phyloP scores from a whole-genome alignment of 2,113 vertebrate species.

The Morphnarchus princeps region DNA sequence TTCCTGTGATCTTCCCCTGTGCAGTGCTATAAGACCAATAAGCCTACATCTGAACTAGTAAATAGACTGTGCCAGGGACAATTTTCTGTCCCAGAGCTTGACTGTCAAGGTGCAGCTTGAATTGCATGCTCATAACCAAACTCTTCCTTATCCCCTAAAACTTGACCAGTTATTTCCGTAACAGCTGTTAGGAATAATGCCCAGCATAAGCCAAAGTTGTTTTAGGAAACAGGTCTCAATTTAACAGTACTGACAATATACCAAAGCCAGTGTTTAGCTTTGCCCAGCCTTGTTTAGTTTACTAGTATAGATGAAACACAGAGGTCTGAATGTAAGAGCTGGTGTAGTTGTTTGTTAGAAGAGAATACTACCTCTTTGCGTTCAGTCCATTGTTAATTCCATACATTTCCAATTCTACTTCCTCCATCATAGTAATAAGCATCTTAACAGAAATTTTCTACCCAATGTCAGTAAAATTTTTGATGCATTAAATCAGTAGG shows the following conservation, averaged over 20 bases:
- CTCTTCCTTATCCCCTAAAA: neutral
- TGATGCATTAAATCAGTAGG: neutral
- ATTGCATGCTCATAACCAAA: neutral
- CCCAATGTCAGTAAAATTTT: neutral
- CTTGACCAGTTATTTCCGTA: neutral
- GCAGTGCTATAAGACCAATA: neutral
- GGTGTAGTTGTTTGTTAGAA: neutral
- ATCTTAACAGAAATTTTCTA: neutral
- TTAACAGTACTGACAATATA: neutral
- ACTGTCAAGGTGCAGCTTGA: neutral
- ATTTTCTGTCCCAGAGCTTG: neutral
- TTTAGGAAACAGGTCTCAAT: neutral
- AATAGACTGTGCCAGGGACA: neutral
- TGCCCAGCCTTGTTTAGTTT: neutral
- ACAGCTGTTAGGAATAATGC: neutral
- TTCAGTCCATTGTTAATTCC: neutral
- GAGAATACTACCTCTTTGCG: neutral
- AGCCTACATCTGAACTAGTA: neutral
- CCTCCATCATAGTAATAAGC: neutral
- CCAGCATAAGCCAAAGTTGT: neutral
- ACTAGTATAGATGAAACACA: too few relatives aligned
- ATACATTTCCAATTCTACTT: neutral
- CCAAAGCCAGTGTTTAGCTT: neutral
- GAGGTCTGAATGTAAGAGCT: neutral
- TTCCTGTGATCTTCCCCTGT: neutral